A percentile compares a stretch with the other conserved stretches of the same genome.
Conservation (phyloP, 2,113 vertebrate genomes). For the Brachirus orientalis region DNA sequence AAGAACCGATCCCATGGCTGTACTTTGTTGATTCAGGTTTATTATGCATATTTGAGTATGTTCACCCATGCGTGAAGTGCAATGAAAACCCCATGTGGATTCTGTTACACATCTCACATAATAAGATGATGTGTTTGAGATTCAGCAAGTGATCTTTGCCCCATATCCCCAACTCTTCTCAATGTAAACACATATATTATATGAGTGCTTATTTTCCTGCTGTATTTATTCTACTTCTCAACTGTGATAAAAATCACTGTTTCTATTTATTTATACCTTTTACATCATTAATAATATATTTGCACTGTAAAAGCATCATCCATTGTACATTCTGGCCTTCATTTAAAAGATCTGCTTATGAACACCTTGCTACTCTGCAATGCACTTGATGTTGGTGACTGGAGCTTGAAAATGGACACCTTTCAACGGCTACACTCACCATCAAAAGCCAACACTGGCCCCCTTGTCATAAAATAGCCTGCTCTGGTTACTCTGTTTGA, state of each 20-base stretch:
- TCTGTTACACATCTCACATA: constrained; percentile 37
- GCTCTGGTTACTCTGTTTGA: constrained; percentile 77
- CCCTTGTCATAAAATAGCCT: constrained; percentile 65
- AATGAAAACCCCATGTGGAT: constrained; percentile 39
- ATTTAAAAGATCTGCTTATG: constrained; percentile 51
- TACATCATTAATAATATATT: too few species aligned
- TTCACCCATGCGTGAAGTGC: constrained; percentile 38
- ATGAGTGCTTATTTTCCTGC: neutral
- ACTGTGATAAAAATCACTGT: neutral
- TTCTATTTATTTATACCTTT: too few species aligned
- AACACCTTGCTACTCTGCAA: constrained; percentile 50
- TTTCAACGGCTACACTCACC: constrained; percentile 76
- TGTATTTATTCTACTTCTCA: neutral
- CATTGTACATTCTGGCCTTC: constrained; percentile 35
- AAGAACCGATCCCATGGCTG: constrained; percentile 28
- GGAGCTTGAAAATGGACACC: constrained; percentile 72
- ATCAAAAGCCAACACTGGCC: constrained; percentile 72
- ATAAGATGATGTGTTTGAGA: constrained; percentile 9
- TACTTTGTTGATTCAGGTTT: constrained; percentile 51
- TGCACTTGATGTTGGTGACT: constrained; percentile 69
- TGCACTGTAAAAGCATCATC: constrained; percentile 15
- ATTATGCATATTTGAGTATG: constrained; percentile 43
- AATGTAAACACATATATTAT: constrained; percentile 31
- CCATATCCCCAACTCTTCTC: constrained; percentile 5
- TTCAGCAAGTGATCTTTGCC: constrained; percentile 19